Evolutionary conservation across 2,888 invertebrate species (phyloP).

Genomic region (Phania funesta): DNA sequence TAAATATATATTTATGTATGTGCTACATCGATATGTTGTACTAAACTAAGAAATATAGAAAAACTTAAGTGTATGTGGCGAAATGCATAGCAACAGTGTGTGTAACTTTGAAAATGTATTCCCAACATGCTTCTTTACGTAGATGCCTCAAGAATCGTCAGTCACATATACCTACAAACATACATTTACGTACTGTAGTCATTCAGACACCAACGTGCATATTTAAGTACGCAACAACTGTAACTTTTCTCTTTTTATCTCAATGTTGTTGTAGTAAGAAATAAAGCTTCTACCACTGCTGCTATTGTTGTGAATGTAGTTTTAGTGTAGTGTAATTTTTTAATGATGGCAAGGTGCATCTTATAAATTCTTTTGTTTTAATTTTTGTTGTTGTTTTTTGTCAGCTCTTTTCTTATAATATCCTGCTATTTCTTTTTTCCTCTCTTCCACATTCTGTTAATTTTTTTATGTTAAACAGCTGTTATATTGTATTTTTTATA

Average conservation of each 20-base stretch:
- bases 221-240: neutral
- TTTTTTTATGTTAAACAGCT: constrained; percentile 51
- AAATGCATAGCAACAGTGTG: neutral
- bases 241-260: constrained; percentile 20
- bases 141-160: constrained; percentile 26
- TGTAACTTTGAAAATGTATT: neutral
- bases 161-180: no score
- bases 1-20: neutral
- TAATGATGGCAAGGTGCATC: constrained; percentile 53
- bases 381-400: constrained; percentile 1
- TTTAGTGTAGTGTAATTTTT: constrained; percentile 13
- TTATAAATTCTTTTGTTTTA: constrained; percentile 52
- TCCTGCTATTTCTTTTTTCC: constrained; percentile 4
- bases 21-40: constrained; percentile 8
- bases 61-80: constrained; percentile 26
- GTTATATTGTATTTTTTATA: constrained; percentile 27
- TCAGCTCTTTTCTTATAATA: neutral
- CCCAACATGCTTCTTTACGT: neutral
- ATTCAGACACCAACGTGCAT: neutral
- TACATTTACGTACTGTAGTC: neutral
- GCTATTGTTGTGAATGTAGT: neutral
- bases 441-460: constrained; percentile 28
- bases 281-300: neutral
- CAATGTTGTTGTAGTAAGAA: constrained; percentile 11
- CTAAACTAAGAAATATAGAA: neutral